Conservation (phyloP, 2,113 vertebrate species). For the Paradoxurus hermaphroditus region DNA sequence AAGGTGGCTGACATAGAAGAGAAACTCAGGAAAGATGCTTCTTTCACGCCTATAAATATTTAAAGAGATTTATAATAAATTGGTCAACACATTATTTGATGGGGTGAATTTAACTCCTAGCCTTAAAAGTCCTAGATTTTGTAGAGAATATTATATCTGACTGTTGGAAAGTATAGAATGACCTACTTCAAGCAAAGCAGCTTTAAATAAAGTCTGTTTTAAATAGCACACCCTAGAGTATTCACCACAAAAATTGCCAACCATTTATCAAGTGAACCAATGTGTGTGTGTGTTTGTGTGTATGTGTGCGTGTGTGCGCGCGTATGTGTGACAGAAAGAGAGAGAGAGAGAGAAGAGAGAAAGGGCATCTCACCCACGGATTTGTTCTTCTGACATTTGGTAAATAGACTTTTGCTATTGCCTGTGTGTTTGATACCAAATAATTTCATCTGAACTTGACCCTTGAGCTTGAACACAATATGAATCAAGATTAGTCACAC, state of each 20-base stretch:
- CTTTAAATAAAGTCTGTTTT: slow-evolving; percentile 71
- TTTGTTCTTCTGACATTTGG: background rate
- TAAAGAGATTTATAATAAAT: slow-evolving; percentile 31
- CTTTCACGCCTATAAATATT: background rate
- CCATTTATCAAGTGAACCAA: slow-evolving; percentile 46
- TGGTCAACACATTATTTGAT: slow-evolving; percentile 12
- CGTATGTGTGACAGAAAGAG: accelerated
- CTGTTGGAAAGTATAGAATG: slow-evolving; percentile 37
- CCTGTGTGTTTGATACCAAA: slow-evolving; percentile 16
- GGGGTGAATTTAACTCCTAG: slow-evolving; percentile 42
- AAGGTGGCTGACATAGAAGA: background rate
- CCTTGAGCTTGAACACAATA: background rate
- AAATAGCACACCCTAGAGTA: slow-evolving; percentile 63
- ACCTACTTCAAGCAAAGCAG: slow-evolving; percentile 56
- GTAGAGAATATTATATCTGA: slow-evolving; percentile 11
- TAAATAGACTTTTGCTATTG: background rate
- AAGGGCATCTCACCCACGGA: background rate
- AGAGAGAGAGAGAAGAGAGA: background rate
- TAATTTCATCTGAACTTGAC: background rate
- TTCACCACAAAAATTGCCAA: slow-evolving; percentile 46
- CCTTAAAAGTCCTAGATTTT: slow-evolving; percentile 52
- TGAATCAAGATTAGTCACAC: slow-evolving; percentile 5
- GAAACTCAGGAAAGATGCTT: background rate
- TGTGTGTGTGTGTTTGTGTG: too few species aligned
- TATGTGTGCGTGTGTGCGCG: background rate